A percentile compares a stretch with the other conserved stretches of the same genome.
Evolutionary conservation across 2,888 invertebrate species (phyloP).

Genomic region (Trissolcus japonicus): DNA sequence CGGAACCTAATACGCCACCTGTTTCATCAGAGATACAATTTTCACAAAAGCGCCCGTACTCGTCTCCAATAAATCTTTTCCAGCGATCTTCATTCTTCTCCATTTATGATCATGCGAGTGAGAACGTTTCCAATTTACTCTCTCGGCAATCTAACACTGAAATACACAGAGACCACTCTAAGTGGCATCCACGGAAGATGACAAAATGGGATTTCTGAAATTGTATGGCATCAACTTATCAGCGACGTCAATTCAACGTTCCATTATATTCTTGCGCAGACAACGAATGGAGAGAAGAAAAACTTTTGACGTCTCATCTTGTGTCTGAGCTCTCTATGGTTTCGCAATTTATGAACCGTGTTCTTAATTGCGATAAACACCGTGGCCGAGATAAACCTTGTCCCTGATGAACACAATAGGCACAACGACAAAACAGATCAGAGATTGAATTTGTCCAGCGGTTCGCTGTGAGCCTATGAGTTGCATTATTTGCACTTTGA

Average conservation of each 20-base stretch:
- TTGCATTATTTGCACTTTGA: constrained; percentile 30
- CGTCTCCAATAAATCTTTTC: too few species aligned
- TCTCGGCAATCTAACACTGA: too few species aligned
- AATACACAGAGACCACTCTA: neutral
- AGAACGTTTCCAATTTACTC: too few species aligned
- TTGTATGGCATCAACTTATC: constrained; percentile 8
- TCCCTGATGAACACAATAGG: constrained; percentile 24
- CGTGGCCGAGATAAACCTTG: constrained; percentile 35
- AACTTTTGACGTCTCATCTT: neutral
- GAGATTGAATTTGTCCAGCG: constrained; percentile 21
- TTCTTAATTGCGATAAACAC: constrained; percentile 38
- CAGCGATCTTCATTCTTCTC: too few species aligned
- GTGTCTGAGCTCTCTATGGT: neutral
- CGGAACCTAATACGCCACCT: too few species aligned
- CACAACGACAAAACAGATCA: constrained; percentile 20
- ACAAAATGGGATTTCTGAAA: constrained; percentile 1
- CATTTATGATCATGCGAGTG: too few species aligned
- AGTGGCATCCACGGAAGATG: too few species aligned
- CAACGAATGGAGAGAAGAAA: neutral
- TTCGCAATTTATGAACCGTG: constrained; percentile 30
- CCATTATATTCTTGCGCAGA: constrained; percentile 3
- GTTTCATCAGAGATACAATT: too few species aligned
- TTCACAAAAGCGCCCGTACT: too few species aligned
- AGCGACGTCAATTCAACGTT: constrained; percentile 4
- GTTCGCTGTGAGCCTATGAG: constrained; percentile 15